These are phyloP conservation scores for Pocillopora meandrina DNA, from an alignment of 92 coral and sea anemone genomes.

Conservation along the genomic window DNA sequence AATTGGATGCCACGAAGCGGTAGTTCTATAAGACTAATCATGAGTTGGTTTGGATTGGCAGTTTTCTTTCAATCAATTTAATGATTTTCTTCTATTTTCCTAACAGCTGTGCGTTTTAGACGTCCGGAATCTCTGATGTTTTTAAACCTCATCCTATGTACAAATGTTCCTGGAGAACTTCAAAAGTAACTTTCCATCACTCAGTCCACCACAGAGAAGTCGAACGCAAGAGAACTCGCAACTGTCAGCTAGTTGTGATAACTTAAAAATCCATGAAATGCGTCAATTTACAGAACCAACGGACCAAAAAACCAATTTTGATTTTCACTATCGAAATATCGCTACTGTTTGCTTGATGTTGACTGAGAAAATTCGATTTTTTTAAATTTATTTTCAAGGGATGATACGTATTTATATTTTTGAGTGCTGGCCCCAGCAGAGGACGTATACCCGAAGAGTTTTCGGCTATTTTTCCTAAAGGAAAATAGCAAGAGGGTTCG, in stretches of 20 bases:
- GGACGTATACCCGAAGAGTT: not conserved
- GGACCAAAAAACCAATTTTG: not conserved
- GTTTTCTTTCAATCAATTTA: too few relatives aligned
- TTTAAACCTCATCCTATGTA: not conserved
- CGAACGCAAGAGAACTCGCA: not conserved
- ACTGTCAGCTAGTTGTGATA: not conserved
- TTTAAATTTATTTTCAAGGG: not conserved
- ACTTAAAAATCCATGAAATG: not conserved
- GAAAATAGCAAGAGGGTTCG: not conserved
- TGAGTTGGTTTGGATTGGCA: too few relatives aligned
- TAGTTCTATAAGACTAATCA: too few relatives aligned
- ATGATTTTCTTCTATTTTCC: not conserved
- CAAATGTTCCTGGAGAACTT: not conserved
- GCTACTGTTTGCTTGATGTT: not conserved
- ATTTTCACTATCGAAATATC: not conserved
- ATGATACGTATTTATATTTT: not conserved
- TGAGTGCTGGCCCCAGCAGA: not conserved
- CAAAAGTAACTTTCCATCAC: not conserved
- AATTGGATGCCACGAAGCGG: too few relatives aligned
- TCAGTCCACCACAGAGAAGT: conserved; percentile 4
- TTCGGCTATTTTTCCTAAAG: not conserved
- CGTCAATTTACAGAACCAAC: not conserved
- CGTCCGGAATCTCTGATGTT: conserved; percentile 55
- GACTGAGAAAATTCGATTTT: not conserved
- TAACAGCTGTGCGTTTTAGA: conserved; percentile 70